Evolutionary conservation across 2,797 vertebrate genomes (phyloP).

Genomic region (Cetoscarus ocellatus): DNA sequence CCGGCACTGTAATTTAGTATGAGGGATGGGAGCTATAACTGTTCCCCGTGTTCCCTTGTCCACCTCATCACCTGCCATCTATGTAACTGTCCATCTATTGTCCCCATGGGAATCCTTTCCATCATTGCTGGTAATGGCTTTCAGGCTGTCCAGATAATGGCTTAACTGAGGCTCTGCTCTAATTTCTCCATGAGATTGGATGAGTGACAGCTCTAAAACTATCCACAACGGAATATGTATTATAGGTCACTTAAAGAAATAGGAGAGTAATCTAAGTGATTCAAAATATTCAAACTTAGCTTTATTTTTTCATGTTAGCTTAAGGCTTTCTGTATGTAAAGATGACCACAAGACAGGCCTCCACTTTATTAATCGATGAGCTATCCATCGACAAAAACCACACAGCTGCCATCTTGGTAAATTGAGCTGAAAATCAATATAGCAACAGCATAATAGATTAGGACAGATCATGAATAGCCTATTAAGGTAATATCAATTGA

Average conservation of each 20-base stretch:
- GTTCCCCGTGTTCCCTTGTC: slow-evolving; percentile 64
- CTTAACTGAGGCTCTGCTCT: slow-evolving; percentile 51
- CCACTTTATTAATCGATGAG: slow-evolving; percentile 37
- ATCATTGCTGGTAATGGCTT: slow-evolving; percentile 75
- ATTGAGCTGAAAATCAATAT: slow-evolving; percentile 66
- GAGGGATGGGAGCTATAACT: slow-evolving; percentile 64
- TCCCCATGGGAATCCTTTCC: slow-evolving; percentile 69
- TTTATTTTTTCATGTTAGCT: background rate
- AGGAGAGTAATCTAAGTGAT: background rate
- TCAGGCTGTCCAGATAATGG: slow-evolving; percentile 73
- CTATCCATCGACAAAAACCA: slow-evolving; percentile 43
- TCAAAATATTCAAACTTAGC: background rate
- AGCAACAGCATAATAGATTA: slow-evolving; percentile 53
- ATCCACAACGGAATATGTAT: slow-evolving; percentile 11
- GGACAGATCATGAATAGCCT: slow-evolving; percentile 60
- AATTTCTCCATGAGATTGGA: slow-evolving; percentile 39
- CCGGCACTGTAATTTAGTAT: slow-evolving; percentile 60
- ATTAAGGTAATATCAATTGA: slow-evolving; percentile 52
- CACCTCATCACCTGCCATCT: slow-evolving; percentile 74
- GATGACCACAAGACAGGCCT: slow-evolving; percentile 10
- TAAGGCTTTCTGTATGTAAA: background rate
- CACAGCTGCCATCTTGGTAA: slow-evolving; percentile 43
- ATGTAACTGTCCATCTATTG: slow-evolving; percentile 72
- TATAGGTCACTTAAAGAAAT: background rate
- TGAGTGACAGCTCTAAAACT: slow-evolving; percentile 48